Evolutionary conservation across 2,113 vertebrate genomes (phyloP).

Genomic region (Pseudorasbora parva): DNA sequence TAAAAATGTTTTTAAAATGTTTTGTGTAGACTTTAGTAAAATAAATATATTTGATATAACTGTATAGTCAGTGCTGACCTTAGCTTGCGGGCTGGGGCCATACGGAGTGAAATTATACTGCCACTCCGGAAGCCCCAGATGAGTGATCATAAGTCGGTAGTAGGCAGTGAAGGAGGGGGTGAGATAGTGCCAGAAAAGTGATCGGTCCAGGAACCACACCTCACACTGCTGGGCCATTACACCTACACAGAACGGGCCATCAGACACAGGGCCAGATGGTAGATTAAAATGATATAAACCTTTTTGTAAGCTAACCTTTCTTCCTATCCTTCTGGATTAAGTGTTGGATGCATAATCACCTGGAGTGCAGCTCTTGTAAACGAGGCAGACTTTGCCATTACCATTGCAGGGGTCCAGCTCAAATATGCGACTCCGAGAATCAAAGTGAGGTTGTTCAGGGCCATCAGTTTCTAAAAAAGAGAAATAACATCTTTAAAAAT

Average conservation of each 20-base stretch:
- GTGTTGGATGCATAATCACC: slow-evolving; percentile 68
- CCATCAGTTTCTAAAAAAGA: slow-evolving; percentile 61
- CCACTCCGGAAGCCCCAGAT: slow-evolving; percentile 95
- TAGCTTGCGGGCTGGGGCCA: slow-evolving; percentile 90
- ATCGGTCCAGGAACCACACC: slow-evolving; percentile 95
- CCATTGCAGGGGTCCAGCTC: slow-evolving; percentile 91
- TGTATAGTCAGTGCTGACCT: slow-evolving; percentile 73
- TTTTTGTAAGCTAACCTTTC: neutral
- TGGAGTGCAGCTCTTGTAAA: slow-evolving; percentile 87
- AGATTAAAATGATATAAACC: neutral
- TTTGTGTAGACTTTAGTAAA: neutral
- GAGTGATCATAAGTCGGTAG: slow-evolving; percentile 92
- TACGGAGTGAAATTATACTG: slow-evolving; percentile 92
- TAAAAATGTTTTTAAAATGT: neutral
- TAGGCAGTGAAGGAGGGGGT: slow-evolving; percentile 91
- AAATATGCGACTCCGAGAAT: slow-evolving; percentile 87
- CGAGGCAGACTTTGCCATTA: slow-evolving; percentile 93
- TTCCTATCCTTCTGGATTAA: neutral
- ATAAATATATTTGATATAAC: neutral
- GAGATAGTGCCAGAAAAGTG: slow-evolving; percentile 93
- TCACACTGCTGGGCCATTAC: slow-evolving; percentile 81
- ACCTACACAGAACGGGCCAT: slow-evolving; percentile 69
- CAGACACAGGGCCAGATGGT: slow-evolving; percentile 16
- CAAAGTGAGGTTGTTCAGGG: slow-evolving; percentile 85
- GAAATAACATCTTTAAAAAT: slow-evolving; percentile 12